Conservation (phyloP, 1,140 invertebrate species). For the Argopecten irradians region DNA sequence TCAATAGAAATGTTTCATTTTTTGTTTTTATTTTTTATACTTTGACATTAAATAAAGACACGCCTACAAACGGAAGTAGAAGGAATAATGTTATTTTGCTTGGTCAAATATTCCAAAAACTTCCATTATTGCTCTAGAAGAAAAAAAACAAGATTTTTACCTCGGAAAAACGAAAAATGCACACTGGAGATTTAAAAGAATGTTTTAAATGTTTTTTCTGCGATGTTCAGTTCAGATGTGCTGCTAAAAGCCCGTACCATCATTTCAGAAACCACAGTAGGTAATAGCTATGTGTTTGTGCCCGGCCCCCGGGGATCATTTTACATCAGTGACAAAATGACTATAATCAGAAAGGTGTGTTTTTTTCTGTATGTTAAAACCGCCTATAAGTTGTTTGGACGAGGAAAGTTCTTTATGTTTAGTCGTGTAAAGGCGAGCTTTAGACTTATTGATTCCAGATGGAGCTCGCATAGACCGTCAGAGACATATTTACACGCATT, state of each 20-base stretch:
- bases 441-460: conserved; percentile 16
- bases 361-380: background rate
- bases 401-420: background rate
- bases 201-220: background rate
- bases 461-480: background rate
- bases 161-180: background rate
- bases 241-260: background rate
- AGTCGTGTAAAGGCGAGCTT: background rate
- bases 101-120: background rate
- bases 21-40: background rate
- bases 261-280: background rate
- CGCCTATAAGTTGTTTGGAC: background rate
- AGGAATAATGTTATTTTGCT: background rate
- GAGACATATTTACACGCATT: background rate
- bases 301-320: background rate
- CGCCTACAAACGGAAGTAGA: background rate
- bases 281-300: background rate
- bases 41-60: background rate
- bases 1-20: background rate
- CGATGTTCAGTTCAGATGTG: background rate
- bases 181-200: background rate
- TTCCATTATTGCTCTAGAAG: background rate
- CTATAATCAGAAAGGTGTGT: background rate
- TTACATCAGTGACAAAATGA: background rate
- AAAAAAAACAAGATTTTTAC: background rate